A percentile compares a stretch with the other conserved stretches of the same genome.
Conservation (phyloP, 2,797 vertebrate species). For the Enteromius unitaeniatus region DNA sequence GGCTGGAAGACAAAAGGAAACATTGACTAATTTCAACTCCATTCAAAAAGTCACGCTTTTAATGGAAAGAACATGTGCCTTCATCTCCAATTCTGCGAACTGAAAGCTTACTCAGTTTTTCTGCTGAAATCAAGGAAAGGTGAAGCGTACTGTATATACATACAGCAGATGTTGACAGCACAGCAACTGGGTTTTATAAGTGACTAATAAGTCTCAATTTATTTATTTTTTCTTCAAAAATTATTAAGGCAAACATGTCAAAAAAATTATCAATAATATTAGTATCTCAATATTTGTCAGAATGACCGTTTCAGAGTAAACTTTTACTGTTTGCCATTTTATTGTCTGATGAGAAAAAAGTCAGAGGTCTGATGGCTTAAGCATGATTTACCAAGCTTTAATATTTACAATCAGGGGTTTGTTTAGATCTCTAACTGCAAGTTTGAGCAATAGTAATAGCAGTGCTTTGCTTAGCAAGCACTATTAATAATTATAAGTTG, state of each 20-base stretch:
- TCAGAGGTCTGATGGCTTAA: neutral
- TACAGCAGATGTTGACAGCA: neutral
- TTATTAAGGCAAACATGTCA: neutral
- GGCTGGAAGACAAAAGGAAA: slow-evolving; percentile 10
- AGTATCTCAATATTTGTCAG: no score
- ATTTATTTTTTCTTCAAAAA: neutral
- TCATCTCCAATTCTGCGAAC: neutral
- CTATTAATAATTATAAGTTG: slow-evolving; percentile 9
- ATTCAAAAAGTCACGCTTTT: slow-evolving; percentile 2
- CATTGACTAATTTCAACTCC: slow-evolving; percentile 3
- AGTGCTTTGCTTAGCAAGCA: neutral
- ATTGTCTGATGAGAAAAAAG: neutral
- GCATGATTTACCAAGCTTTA: neutral
- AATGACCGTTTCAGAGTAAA: no score
- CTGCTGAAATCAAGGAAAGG: neutral
- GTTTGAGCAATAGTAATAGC: neutral
- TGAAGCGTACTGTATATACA: neutral
- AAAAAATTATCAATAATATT: neutral
- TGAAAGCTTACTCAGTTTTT: neutral
- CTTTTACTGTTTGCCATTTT: neutral
- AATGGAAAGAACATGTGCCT: slow-evolving; percentile 11
- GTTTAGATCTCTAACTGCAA: neutral
- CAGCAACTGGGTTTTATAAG: neutral
- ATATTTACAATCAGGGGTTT: slow-evolving; percentile 17
- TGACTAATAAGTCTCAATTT: no score